Evolutionary conservation across 1,140 invertebrate species (phyloP).

Genomic region (Homalodisca vitripennis): DNA sequence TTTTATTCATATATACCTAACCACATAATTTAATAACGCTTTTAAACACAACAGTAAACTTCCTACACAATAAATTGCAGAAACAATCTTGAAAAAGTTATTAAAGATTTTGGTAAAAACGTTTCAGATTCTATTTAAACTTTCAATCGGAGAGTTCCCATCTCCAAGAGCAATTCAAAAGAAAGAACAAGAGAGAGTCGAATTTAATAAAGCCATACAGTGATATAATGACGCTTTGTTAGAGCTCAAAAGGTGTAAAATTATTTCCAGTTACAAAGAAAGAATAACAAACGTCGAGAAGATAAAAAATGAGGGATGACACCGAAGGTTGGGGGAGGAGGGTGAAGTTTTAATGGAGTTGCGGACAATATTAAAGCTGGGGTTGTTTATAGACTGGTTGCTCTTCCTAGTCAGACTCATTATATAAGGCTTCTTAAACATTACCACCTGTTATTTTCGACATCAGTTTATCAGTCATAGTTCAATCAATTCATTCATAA

Average conservation of each 20-base stretch:
- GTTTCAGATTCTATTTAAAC: too few species aligned
- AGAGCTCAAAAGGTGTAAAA: constrained; percentile 13
- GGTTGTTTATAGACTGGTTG: constrained; percentile 5
- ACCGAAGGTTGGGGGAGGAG: not conserved
- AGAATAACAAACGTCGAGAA: constrained; percentile 15
- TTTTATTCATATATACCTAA: too few species aligned
- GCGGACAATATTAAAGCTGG: not conserved
- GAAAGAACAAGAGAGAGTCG: constrained; percentile 8
- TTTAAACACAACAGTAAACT: too few species aligned
- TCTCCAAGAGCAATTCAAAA: constrained; percentile 8
- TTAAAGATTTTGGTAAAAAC: too few species aligned
- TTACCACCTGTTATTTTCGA: too few species aligned
- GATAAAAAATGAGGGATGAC: not conserved
- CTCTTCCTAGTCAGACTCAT: not conserved
- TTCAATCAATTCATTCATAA: too few species aligned
- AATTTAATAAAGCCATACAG: constrained; percentile 5
- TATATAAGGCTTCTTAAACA: not conserved
- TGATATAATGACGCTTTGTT: constrained; percentile 17
- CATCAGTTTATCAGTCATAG: too few species aligned
- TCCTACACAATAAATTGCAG: too few species aligned
- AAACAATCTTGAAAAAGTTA: too few species aligned
- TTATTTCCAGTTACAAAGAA: constrained; percentile 16
- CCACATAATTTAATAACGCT: too few species aligned
- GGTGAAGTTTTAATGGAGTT: constrained; percentile 12
- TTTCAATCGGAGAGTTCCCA: too few species aligned